A percentile compares a stretch with the other conserved stretches of the same genome.
phyloP scores from a whole-genome alignment of 1,140 invertebrate genomes.

The Euura lappo region DNA sequence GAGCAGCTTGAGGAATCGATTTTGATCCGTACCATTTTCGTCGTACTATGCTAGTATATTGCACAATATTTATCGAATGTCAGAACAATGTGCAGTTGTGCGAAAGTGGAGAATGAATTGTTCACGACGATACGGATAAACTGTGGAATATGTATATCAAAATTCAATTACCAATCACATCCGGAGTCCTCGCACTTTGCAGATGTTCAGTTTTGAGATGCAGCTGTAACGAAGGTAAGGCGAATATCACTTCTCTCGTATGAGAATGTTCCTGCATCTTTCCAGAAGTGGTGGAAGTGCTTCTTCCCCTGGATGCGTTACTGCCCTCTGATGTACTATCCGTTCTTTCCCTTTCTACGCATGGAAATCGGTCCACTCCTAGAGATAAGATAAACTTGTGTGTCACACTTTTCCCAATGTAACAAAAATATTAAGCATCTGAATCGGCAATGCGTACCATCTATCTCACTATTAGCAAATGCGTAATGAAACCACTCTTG shows the following conservation, averaged over 20 bases:
- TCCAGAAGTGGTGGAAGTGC: constrained; percentile 57
- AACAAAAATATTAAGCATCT: constrained; percentile 13
- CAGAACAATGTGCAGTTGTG: no score
- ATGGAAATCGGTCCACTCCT: constrained; percentile 91
- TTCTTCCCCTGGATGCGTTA: constrained; percentile 52
- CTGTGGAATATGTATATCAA: constrained; percentile 12
- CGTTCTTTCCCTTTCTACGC: constrained; percentile 74
- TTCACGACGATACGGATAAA: not conserved
- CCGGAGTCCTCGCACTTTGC: constrained; percentile 76
- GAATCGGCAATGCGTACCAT: constrained; percentile 69
- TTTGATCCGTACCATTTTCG: no score
- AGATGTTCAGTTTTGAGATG: constrained; percentile 93
- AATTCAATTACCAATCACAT: constrained; percentile 65
- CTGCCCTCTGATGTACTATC: constrained; percentile 54
- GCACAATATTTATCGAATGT: no score
- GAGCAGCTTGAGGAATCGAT: no score
- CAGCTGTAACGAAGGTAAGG: constrained; percentile 88
- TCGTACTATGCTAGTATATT: no score
- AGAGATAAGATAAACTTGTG: constrained; percentile 27
- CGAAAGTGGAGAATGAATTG: no score
- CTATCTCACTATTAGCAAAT: constrained; percentile 91
- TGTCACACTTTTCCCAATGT: no score
- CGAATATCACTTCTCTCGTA: constrained; percentile 94
- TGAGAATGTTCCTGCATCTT: constrained; percentile 85
- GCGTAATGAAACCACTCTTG: constrained; percentile 98